A percentile compares a stretch with the other conserved stretches of the same genome.
Evolutionary conservation across 2,888 invertebrate genomes (phyloP).

Genomic region (Timema podura): DNA sequence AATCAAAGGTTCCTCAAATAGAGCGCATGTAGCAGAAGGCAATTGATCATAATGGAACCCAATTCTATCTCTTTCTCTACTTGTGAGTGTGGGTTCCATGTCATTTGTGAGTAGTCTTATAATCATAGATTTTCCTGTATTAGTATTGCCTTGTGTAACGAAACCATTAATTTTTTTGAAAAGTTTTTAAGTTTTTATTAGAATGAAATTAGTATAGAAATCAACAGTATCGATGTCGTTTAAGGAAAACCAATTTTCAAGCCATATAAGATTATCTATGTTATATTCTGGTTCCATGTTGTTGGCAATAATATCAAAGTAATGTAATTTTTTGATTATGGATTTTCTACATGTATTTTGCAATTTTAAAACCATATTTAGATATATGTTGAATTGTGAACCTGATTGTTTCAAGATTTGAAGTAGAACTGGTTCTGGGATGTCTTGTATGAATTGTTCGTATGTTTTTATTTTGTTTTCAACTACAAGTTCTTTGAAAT

Average conservation of each 20-base stretch:
- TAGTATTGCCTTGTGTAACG: not conserved
- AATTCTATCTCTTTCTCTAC: not conserved
- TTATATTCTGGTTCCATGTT: not conserved
- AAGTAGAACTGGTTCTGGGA: no score
- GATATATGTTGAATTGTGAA: no score
- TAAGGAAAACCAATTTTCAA: not conserved
- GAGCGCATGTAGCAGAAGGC: not conserved
- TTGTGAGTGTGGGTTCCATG: not conserved
- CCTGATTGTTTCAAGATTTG: no score
- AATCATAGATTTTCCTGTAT: not conserved
- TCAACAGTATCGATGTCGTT: not conserved
- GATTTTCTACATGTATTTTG: no score
- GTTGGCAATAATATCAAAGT: no score
- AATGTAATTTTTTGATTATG: no score
- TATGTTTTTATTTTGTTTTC: no score
- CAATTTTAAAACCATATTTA: no score
- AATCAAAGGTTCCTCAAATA: not conserved
- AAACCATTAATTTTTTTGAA: not conserved
- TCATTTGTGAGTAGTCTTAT: not conserved
- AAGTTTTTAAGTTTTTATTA: not conserved
- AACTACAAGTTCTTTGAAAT: no score
- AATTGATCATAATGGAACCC: conserved; percentile 5
- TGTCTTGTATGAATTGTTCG: no score
- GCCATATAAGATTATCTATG: not conserved
- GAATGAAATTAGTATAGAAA: not conserved